Conservation (phyloP, 2,113 vertebrate genomes). For the Podocnemis expansa region DNA sequence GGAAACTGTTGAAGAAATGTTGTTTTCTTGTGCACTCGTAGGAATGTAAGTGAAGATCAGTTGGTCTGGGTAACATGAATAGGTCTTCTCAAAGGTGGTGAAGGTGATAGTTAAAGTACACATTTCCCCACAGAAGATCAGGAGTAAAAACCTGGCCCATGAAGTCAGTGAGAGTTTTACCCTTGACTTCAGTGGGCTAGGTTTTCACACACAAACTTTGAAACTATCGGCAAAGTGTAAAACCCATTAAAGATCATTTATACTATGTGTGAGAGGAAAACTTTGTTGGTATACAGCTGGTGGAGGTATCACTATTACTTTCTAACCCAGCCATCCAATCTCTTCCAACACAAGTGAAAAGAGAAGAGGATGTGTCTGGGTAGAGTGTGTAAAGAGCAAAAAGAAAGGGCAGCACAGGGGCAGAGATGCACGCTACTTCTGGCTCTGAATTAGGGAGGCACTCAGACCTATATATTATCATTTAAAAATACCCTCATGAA, state of each 20-base stretch:
- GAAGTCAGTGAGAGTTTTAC: neutral
- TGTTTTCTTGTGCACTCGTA: neutral
- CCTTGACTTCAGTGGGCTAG: neutral
- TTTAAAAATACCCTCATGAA: neutral
- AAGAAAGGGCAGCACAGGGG: neutral
- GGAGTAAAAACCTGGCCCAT: slow-evolving; percentile 1
- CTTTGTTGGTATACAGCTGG: slow-evolving; percentile 1
- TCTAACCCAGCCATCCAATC: neutral
- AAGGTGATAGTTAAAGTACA: neutral
- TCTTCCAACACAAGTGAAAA: slow-evolving; percentile 22
- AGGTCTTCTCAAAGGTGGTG: neutral
- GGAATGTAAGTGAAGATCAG: neutral
- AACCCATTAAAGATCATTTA: neutral
- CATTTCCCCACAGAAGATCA: neutral
- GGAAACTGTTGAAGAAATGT: neutral
- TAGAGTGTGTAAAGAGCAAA: neutral
- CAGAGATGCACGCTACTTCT: neutral
- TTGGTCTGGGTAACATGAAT: neutral
- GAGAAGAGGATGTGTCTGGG: neutral
- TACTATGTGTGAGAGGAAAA: neutral
- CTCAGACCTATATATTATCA: neutral
- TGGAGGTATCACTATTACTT: slow-evolving; percentile 11
- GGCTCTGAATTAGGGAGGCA: neutral
- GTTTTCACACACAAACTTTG: neutral
- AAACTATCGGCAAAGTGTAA: neutral